Percentiles rank a stretch among this genome's conserved stretches.
phyloP scores from a whole-genome alignment of 2,113 vertebrate genomes.

The Poecilia latipinna region DNA sequence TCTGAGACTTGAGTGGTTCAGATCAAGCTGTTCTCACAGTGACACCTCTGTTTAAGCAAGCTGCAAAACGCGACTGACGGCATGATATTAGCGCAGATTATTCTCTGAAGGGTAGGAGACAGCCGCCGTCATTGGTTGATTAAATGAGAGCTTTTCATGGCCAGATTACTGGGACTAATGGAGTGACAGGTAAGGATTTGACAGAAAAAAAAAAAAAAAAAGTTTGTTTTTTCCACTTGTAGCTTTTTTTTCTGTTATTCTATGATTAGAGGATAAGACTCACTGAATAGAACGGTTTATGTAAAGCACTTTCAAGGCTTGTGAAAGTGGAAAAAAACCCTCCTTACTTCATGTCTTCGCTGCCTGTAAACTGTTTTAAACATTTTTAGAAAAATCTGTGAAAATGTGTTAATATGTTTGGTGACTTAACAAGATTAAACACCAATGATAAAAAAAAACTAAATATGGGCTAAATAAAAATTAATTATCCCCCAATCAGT shows the following conservation, averaged over 20 bases:
- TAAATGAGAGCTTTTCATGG: neutral
- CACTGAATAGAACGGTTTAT: neutral
- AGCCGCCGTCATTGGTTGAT: neutral
- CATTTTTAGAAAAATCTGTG: neutral
- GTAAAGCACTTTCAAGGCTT: neutral
- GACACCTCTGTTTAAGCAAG: neutral
- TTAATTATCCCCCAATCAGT: slow-evolving; percentile 48
- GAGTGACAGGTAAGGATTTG: neutral
- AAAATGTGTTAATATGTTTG: slow-evolving; percentile 8
- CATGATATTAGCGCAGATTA: neutral
- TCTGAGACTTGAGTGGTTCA: neutral
- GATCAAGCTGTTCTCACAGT: neutral
- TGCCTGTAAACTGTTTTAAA: neutral
- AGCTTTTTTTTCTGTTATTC: neutral
- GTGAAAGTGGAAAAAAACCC: neutral
- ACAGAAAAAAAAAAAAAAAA: neutral
- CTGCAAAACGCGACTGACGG: neutral
- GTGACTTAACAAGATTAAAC: slow-evolving; percentile 19
- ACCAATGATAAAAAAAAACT: slow-evolving; percentile 12
- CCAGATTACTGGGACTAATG: neutral
- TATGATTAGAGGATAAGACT: neutral
- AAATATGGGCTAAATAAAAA: slow-evolving; percentile 7
- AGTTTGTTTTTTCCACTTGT: neutral
- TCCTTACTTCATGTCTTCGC: neutral
- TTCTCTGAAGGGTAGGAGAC: neutral